Evolutionary conservation across 2,113 vertebrate species (phyloP).

Genomic region (Euleptes europaea): DNA sequence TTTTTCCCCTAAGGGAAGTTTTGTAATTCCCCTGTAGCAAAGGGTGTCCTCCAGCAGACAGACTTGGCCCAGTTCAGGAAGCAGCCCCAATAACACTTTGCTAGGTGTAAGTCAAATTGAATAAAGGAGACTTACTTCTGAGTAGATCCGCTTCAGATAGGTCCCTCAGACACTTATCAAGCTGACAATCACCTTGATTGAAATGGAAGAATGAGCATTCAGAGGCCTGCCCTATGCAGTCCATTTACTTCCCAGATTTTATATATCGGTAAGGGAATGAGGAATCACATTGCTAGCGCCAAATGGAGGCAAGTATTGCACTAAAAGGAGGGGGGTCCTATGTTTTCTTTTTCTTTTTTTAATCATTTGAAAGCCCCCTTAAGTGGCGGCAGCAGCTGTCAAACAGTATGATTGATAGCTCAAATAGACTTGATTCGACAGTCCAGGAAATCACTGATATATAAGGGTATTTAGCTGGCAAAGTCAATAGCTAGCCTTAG

Average conservation of each 20-base stretch:
- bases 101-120: too few species aligned
- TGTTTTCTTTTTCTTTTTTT: neutral
- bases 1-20: too few species aligned
- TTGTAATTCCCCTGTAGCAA: too few species aligned
- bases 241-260: neutral
- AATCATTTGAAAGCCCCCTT: neutral
- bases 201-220: too few species aligned
- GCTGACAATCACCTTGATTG: neutral
- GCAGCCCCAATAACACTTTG: too few species aligned
- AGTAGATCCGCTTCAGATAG: too few species aligned
- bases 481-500: conserved; percentile 51
- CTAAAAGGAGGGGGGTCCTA: neutral
- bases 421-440: conserved; percentile 19
- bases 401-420: conserved; percentile 19
- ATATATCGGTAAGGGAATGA: too few species aligned
- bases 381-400: neutral
- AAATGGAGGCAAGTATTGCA: neutral
- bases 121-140: too few species aligned
- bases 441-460: conserved; percentile 33
- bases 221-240: neutral
- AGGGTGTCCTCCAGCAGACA: too few species aligned
- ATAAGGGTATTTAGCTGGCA: conserved; percentile 30
- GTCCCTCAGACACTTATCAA: too few species aligned
- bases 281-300: neutral
- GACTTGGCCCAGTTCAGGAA: too few species aligned